Evolutionary conservation across 1,140 invertebrate species (phyloP), one percentile per base, ranked within the genome.

Genomic region (Euura lappo): DNA sequence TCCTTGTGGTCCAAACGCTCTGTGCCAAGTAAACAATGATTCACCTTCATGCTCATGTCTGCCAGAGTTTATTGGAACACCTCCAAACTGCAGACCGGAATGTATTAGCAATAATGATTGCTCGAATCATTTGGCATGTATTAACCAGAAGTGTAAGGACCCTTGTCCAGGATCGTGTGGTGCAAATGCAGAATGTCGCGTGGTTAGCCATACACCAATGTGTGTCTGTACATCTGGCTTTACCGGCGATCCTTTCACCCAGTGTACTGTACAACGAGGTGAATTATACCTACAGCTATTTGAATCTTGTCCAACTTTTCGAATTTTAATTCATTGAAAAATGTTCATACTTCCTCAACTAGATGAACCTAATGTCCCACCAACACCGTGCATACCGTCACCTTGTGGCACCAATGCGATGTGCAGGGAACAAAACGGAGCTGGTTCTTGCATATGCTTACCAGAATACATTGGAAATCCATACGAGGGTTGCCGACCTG

Each of bases 371-470:
- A 44, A 70, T 67, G 72, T 78, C 66, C 67, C 72, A 42, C 60
- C 77, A 75, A 84, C 82, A 67, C 92, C 92, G 42, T 93, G 92
- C 81, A 84, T 86, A 43, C 92, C 93, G 47, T 93, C 91, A 11
- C 93, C 93, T 2, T 94, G 93, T 83, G 93, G 93, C 67, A 79
- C 91, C n/a, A 93, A 94, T 83, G 92, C 92, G 45, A 76, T 91
- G 73, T 94, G 93, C 76, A 89, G 89, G 85, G 92, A 93, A 87
- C 89, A 88, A 84, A 90, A 91, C 79, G 89, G 89, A 8, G 91
- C 90, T 67, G 92, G 92, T 47, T 90, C 92, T 42, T 94, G 93
- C 80, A 87, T 84, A 28, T 94, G 93, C 79, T 76, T 91, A 44
- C 86, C 90, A 43, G 90, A 91, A 71, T 93, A 92, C 79, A 88